Base-by-base conservation (phyloP, 2,797 vertebrate species). In the Cacajao melanocephalus region DNA sequence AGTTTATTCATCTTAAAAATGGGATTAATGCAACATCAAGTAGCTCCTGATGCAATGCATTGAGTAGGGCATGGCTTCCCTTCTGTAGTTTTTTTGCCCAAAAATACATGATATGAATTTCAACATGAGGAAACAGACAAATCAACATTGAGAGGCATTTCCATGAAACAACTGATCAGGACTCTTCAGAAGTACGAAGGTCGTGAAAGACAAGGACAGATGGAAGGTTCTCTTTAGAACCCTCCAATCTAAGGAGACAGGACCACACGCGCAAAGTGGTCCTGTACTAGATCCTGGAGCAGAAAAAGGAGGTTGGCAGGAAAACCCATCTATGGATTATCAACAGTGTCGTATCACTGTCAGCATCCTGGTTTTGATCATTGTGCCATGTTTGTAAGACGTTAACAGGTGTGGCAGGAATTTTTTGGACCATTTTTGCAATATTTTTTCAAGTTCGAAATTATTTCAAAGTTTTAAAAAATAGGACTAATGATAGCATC, bases 381-480 rank as follows among this genome's bases (percentile, higher is more conserved):
- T 3, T 1, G 0, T 10, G 33, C 19, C 7, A 3, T 0, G 17
- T 17, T n/a, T 33, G 7, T 10, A 44, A 83, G 55, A 26, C 2
- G 0, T 76, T 88, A 17, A 28, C 17, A 24, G 41, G 41, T 3
- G 15, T 44, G 20, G 5, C 0, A 4, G 26, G 3, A 58, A 85
- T 0, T n/a, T 41, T 88, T 55, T 20, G 57, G 22, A 89, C 52
- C n/a, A 5, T 22, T 82, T 88, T 87, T 48, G 22, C 67, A 64
- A 28, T 14, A 85, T 48, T 44, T 84, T 82, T 95, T 78, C 76
- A 92, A 95, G 36, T 52, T 30, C 58, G 41, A 76, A 84, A 83
- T 93, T 80, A 76, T 61, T 90, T 96, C 44, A 52, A 85, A 79
- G 6, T 92, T 88, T 75, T 20, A 57, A 82, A 39, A 55, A 55